phyloP scores from a whole-genome alignment of 53 echinoderm and acorn worm genomes.

The Antedon mediterranea region DNA sequence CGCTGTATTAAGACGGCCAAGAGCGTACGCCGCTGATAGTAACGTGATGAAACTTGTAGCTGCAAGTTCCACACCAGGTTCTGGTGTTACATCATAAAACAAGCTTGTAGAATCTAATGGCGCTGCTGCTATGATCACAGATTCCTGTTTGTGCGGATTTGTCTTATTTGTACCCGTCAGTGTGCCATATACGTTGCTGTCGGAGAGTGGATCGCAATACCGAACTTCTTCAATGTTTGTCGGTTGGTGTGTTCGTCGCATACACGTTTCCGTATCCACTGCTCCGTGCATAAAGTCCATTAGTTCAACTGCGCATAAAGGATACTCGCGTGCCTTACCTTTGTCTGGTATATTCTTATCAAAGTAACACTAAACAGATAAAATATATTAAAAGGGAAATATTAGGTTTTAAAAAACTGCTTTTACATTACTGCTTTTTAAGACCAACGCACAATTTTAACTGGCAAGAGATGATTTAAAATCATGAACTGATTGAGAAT shows the following conservation, averaged over 20 bases:
- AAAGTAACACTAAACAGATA: slow-evolving; percentile 41
- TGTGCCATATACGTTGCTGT: slow-evolving; percentile 46
- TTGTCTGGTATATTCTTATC: slow-evolving; percentile 36
- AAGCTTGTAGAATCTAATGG: slow-evolving; percentile 61
- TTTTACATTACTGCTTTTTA: too few relatives aligned
- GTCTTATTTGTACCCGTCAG: slow-evolving; percentile 50
- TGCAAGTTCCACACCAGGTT: slow-evolving; percentile 46
- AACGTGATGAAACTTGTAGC: slow-evolving; percentile 66
- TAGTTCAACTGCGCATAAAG: slow-evolving; percentile 69
- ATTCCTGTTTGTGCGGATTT: slow-evolving; percentile 14
- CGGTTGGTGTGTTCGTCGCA: slow-evolving; percentile 49
- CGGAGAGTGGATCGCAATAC: slow-evolving; percentile 83
- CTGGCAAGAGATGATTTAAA: too few relatives aligned
- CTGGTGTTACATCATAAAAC: slow-evolving; percentile 47
- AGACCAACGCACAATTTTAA: too few relatives aligned
- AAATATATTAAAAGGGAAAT: too few relatives aligned
- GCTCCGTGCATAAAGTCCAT: slow-evolving; percentile 75
- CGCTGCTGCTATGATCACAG: slow-evolving; percentile 58
- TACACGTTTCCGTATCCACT: slow-evolving; percentile 82
- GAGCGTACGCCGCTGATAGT: slow-evolving; percentile 56
- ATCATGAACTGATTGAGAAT: too few relatives aligned
- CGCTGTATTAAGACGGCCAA: slow-evolving; percentile 28
- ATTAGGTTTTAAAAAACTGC: too few relatives aligned
- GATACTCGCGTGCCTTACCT: slow-evolving; percentile 29
- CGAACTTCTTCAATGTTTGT: slow-evolving; percentile 53